Percentiles rank a stretch among this genome's conserved stretches.
Evolutionary conservation across 2,888 invertebrate genomes (phyloP).

Genomic region (Ectemnius continuus): DNA sequence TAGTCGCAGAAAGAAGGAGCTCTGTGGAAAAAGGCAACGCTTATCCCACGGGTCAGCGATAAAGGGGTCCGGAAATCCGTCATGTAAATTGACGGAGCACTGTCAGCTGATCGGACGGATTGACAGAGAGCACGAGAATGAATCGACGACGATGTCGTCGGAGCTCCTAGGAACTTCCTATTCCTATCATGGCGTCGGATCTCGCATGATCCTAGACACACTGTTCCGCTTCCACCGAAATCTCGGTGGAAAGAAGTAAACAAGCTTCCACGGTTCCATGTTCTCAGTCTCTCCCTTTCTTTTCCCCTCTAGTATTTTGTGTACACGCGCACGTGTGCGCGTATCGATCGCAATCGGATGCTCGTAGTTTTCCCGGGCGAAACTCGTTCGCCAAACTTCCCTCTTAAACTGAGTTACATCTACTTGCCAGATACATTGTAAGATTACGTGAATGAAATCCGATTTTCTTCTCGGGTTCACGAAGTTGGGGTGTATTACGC

Average conservation of each 20-base stretch:
- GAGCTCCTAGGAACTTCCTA: background rate
- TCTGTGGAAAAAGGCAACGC: too few species aligned
- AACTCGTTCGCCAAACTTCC: background rate
- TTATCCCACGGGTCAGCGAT: background rate
- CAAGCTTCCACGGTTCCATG: too few species aligned
- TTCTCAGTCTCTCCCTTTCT: too few species aligned
- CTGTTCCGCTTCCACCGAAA: too few species aligned
- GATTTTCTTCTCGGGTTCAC: background rate
- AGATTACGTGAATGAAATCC: constrained; percentile 6
- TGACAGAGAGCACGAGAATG: too few species aligned
- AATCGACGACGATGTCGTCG: background rate
- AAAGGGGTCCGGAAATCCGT: constrained; percentile 18
- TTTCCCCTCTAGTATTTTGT: too few species aligned
- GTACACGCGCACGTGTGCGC: background rate
- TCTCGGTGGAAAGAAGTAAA: too few species aligned
- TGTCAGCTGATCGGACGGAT: too few species aligned
- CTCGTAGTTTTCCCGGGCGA: background rate
- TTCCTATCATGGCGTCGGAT: background rate
- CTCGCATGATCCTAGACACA: background rate
- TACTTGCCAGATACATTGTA: constrained; percentile 1
- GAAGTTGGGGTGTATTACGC: background rate
- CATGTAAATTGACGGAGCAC: constrained; percentile 22
- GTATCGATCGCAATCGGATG: background rate
- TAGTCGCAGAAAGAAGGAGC: background rate
- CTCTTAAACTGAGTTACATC: background rate